Base-by-base conservation (phyloP, 2,888 invertebrate genomes). In the Lycocerus yunnanus region DNA sequence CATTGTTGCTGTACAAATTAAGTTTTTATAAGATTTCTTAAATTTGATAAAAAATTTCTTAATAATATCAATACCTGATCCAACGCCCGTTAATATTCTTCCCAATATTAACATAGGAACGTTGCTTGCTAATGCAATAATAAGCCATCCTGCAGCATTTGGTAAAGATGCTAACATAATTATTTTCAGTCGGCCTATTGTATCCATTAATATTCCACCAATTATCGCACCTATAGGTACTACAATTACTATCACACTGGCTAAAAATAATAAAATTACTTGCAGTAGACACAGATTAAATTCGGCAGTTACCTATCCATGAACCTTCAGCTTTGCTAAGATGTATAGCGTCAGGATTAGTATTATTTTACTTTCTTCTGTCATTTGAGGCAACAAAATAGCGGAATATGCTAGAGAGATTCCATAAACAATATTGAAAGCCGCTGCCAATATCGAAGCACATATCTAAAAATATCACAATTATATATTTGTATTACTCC, bases 371-470 rank as follows among this genome's bases (percentile, higher is more conserved):
- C 71, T 74, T 20, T 81, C 83, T 79, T 88, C 86, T 13, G 9
- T 15, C 18, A 90, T 81, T 78, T 89, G 89, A 20, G 90, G 90
- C 76, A 90, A 86, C 71, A 91, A 83, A 72, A 90, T 89, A 1
- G 90, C 90, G 1, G 90, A 90, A 82, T 88, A 90, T 5, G 89
- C 89, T 81, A 90, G 87, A 21, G 89, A 87, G 15, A 90, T 86
- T 10, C 91, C 91, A 15, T 90, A 89, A 14, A 88, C 89, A 76
- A 91, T 87, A 82, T 90, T 90, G 82, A 89, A 90, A 15, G 89
- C 88, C 1, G 88, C 89, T 8, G 89, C 88, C 58, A 89, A 84
- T 66, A 89, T 84, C 78, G 89, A 88, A n/a, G 89, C 89, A 16
- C 85, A 80, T 60, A 90, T 87, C 90, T 90, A 81, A 2, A 79